A percentile compares a stretch with the other conserved stretches of the same genome.
Evolutionary conservation across 2,888 invertebrate species (phyloP).

Genomic region (Flabesymbios commensalis): DNA sequence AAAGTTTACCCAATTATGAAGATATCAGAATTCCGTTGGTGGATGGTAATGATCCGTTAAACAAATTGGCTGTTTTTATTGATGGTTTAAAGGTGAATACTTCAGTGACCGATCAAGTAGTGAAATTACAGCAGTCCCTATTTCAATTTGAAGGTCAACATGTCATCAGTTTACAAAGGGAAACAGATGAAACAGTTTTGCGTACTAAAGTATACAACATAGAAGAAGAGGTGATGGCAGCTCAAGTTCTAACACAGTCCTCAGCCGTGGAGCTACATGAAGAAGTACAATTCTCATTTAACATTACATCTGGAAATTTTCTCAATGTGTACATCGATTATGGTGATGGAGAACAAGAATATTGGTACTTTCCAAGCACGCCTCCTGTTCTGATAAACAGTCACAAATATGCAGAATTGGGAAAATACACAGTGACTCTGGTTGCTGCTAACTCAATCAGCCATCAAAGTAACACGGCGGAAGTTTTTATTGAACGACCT

Average conservation of each 20-base stretch:
- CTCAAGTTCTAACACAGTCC: slow-evolving; percentile 1
- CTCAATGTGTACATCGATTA: slow-evolving; percentile 44
- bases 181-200: neutral
- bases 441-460: slow-evolving; percentile 49
- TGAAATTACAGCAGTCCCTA: too few species aligned
- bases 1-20: neutral
- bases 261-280: neutral
- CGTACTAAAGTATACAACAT: slow-evolving; percentile 8
- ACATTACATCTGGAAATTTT: slow-evolving; percentile 36
- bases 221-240: neutral
- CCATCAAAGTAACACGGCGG: slow-evolving; percentile 25
- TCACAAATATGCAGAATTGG: slow-evolving; percentile 40
- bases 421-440: slow-evolving; percentile 43
- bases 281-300: neutral
- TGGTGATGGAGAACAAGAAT: slow-evolving; percentile 38
- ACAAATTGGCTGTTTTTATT: slow-evolving; percentile 3
- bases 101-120: too few species aligned
- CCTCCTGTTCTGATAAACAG: slow-evolving; percentile 11
- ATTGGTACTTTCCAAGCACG: slow-evolving; percentile 37
- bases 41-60: neutral
- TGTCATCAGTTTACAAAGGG: slow-evolving; percentile 8
- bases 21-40: slow-evolving; percentile 1
- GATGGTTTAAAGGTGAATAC: neutral
- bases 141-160: slow-evolving; percentile 13
- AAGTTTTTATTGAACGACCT: slow-evolving; percentile 53